Evolutionary conservation across 2,797 vertebrate genomes (phyloP).

Genomic region (Cichlasoma orientale): DNA sequence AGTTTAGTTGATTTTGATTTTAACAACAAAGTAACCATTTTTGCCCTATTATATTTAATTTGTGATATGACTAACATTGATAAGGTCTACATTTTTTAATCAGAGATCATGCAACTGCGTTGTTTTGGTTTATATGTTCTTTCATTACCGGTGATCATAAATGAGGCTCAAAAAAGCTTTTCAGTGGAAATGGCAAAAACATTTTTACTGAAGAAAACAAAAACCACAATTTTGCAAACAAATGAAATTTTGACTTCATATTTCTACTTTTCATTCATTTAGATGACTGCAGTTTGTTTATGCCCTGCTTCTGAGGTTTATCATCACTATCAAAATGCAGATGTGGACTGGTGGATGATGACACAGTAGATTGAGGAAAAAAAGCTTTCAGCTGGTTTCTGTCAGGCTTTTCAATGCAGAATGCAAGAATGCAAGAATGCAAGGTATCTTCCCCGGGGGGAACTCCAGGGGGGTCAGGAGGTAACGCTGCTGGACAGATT

Average conservation of each 20-base stretch:
- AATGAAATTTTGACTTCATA: not conserved
- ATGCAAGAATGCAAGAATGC: conserved; percentile 11
- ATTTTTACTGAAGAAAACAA: not conserved
- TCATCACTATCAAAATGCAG: not conserved
- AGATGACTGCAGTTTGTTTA: not conserved
- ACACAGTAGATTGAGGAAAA: not conserved
- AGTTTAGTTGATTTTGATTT: too few relatives aligned
- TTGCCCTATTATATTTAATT: not conserved
- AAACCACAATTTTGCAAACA: not conserved
- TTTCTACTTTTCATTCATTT: not conserved
- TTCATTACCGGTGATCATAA: not conserved
- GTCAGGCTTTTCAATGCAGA: not conserved
- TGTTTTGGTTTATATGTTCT: not conserved
- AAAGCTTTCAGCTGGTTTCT: not conserved
- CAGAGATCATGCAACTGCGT: too few relatives aligned
- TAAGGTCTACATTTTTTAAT: not conserved
- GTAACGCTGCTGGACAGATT: conserved; percentile 38
- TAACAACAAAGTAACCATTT: not conserved
- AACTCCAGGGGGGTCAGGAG: conserved; percentile 34
- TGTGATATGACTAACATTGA: too few relatives aligned
- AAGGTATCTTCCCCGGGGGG: not conserved
- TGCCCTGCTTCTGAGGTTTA: too few relatives aligned
- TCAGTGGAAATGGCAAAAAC: not conserved
- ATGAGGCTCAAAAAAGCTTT: too few relatives aligned
- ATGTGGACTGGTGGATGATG: not conserved